Evolutionary conservation across 1,140 invertebrate species (phyloP).

Genomic region (Caenorhabditis inopinata): DNA sequence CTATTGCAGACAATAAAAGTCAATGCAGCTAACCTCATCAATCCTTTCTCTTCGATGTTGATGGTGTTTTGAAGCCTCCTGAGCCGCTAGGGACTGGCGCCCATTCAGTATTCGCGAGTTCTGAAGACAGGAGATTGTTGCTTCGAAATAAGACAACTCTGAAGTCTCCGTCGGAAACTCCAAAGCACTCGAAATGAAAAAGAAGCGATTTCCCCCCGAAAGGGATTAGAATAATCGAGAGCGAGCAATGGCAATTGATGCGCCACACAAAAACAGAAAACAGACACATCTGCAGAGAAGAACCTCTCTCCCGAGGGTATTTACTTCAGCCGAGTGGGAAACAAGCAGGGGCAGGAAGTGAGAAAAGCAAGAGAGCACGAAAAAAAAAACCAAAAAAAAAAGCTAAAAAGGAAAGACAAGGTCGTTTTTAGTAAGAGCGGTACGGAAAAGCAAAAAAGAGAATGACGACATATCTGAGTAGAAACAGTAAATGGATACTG

Average conservation of each 20-base stretch:
- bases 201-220: slow-evolving; percentile 23
- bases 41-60: not conserved
- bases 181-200: slow-evolving; percentile 28
- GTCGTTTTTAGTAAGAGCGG: slow-evolving; percentile 12
- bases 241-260: slow-evolving; percentile 28
- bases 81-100: not conserved
- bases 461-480: slow-evolving; percentile 9
- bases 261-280: slow-evolving; percentile 34
- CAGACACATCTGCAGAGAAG: slow-evolving; percentile 25
- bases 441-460: not conserved
- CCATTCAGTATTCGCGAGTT: slow-evolving; percentile 18
- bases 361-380: not conserved
- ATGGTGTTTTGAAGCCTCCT: not conserved
- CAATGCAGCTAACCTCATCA: not conserved
- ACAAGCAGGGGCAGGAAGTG: slow-evolving; percentile 5
- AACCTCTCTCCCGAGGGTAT: slow-evolving; percentile 31
- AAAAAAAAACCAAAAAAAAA: not conserved
- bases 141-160: not conserved
- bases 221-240: slow-evolving; percentile 34
- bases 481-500: not conserved
- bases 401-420: slow-evolving; percentile 8
- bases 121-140: not conserved
- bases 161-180: not conserved
- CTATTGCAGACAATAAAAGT: no score
- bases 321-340: slow-evolving; percentile 3